Evolutionary conservation across 2,797 vertebrate genomes (phyloP), one percentile per base, ranked within the genome.

Genomic region (Melanotaenia pygmaea): DNA sequence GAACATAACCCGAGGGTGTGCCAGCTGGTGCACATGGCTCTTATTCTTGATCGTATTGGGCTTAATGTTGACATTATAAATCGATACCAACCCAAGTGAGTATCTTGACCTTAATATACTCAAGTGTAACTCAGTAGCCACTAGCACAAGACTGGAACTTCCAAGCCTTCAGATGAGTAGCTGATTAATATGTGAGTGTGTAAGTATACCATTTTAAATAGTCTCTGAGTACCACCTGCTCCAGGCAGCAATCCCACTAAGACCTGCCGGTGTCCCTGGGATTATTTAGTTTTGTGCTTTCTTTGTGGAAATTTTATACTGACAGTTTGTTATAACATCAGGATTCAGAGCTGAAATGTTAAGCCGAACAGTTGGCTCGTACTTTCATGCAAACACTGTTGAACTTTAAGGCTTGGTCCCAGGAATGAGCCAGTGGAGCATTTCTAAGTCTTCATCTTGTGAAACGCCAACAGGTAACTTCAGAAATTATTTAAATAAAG

Each of bases 161-260:
- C 76, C 32, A 75, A 64, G 76, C 22, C 34, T 72, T 45, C 22
- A 35, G 53, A 30, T 14, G 32, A 59, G 18, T 22, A n/a, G 63
- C 72, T 85, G 72, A 80, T 84, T 79, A 79, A 74, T 82, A 77
- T 83, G 80, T 62, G 53, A 54, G 76, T 70, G 74, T 81, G 79
- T 72, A 35, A 70, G 30, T 64, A 70, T 85, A 86, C 96, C 95
- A 97, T 94, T 91, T 95, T 95, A 51, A 96, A 94, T 26, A 95
- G 93, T 82, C 96, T 94, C 82, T 97, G 96, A 54, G 96, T 96
- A 22, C 90, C 95, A 60, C 96, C 96, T 0, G 96, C 95, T 77
- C 95, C 96, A 0, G 97, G 96, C 84, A 97, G 92, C 72, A 95
- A 83, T 2, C 95, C 96, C 87, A 97, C 86, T 80, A 95, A 70